Evolutionary conservation across 2,113 vertebrate species (phyloP).

Genomic region (Erythrocebus patas): DNA sequence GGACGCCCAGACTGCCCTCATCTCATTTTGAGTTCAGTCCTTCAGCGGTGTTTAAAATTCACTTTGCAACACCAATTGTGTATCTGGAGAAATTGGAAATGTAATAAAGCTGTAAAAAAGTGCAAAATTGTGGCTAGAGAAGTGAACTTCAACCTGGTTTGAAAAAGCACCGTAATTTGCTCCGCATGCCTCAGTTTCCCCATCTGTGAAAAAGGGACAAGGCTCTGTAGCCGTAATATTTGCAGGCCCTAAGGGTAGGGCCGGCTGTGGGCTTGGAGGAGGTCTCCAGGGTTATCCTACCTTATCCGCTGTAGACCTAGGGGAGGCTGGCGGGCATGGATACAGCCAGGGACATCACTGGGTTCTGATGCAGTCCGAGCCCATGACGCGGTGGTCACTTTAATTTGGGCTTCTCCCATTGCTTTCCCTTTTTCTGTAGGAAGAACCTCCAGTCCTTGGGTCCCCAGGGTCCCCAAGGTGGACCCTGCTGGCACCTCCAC

Average conservation of each 20-base stretch:
- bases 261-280: not conserved
- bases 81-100: conserved; percentile 38
- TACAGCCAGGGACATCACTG: not conserved
- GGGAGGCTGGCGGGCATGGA: not conserved
- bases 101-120: conserved; percentile 40
- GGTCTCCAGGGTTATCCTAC: not conserved
- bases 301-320: not conserved
- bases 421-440: conserved; percentile 58
- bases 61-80: conserved; percentile 29
- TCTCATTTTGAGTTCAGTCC: conserved; percentile 42
- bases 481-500: conserved; percentile 54
- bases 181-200: conserved; percentile 45
- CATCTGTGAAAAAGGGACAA: not conserved
- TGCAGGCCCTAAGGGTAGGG: not conserved
- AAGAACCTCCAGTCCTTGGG: conserved; percentile 54
- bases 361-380: not conserved
- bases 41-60: conserved; percentile 41
- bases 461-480: conserved; percentile 61
- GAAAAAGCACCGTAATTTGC: not conserved
- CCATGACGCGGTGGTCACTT: not conserved
- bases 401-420: conserved; percentile 35
- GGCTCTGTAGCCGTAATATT: not conserved
- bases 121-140: conserved; percentile 25
- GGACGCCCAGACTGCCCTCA: not conserved
- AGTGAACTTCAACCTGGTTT: conserved; percentile 50